These are phyloP conservation scores for Corynorhinus townsendii DNA, from an alignment of 2,113 vertebrate species.

Conservation along the genomic window DNA sequence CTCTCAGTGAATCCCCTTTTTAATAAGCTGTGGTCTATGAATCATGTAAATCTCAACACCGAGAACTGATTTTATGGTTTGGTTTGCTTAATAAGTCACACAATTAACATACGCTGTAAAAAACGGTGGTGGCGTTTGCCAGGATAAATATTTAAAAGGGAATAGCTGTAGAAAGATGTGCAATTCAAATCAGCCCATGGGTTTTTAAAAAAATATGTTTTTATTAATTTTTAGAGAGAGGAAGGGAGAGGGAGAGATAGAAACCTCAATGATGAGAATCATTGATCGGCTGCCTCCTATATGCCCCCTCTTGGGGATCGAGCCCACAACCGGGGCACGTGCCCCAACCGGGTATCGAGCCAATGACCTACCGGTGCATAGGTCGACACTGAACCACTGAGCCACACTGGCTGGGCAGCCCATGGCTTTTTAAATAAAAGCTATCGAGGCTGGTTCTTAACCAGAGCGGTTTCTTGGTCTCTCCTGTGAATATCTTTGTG, in stretches of 20 bases:
- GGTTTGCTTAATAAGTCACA: conserved; percentile 61
- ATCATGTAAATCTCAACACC: conserved; percentile 31
- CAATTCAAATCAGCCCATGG: neutral
- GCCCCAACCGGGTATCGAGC: too few species aligned
- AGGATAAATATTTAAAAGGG: conserved; percentile 65
- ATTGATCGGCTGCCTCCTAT: too few species aligned
- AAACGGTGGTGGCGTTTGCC: neutral
- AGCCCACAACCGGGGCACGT: too few species aligned
- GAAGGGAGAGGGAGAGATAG: too few species aligned
- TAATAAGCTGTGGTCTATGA: conserved; percentile 45
- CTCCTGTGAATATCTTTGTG: neutral
- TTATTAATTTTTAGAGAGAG: too few species aligned
- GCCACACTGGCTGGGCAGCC: neutral
- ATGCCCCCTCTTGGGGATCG: too few species aligned
- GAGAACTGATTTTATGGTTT: conserved; percentile 41
- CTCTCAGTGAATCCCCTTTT: neutral
- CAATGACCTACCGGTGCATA: too few species aligned
- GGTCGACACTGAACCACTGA: too few species aligned
- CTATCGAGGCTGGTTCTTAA: neutral
- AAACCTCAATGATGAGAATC: too few species aligned
- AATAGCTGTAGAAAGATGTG: conserved; percentile 31
- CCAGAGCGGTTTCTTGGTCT: neutral
- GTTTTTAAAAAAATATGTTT: neutral
- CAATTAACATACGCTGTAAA: conserved; percentile 60
- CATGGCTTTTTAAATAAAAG: neutral